A percentile compares a stretch with the other conserved stretches of the same genome.
phyloP scores from a whole-genome alignment of 2,113 vertebrate species.

The Camelus bactrianus region DNA sequence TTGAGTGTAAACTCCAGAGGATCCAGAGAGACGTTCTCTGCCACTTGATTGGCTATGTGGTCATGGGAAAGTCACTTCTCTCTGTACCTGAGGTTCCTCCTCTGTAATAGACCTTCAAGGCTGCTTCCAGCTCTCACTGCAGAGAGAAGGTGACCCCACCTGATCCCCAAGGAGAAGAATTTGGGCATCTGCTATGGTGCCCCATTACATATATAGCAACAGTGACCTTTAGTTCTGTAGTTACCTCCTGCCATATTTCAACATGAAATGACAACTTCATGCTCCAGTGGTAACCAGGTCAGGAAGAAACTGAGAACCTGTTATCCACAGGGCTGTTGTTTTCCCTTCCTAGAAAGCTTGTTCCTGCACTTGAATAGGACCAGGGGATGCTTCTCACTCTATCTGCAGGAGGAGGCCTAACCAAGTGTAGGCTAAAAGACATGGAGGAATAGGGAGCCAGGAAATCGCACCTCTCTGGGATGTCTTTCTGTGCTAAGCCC shows the following conservation, averaged over 20 bases:
- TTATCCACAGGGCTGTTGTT: neutral
- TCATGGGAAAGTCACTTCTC: neutral
- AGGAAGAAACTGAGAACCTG: neutral
- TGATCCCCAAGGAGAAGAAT: neutral
- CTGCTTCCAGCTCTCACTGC: neutral
- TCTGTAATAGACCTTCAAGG: neutral
- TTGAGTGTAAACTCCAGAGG: neutral
- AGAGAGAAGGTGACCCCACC: neutral
- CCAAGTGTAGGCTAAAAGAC: neutral
- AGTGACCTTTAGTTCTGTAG: neutral
- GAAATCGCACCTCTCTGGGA: neutral
- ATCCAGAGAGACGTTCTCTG: neutral
- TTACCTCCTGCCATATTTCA: neutral
- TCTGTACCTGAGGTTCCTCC: neutral
- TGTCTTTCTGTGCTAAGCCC: neutral
- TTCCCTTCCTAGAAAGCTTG: neutral
- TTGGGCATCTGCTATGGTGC: neutral
- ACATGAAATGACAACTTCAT: neutral
- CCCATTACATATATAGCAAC: neutral
- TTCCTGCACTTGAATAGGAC: neutral
- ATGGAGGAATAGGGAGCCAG: neutral
- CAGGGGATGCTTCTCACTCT: neutral
- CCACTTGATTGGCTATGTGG: neutral
- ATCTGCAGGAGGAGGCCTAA: neutral
- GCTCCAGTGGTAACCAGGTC: neutral